phyloP scores from a whole-genome alignment of 2,888 invertebrate genomes.

The Drosophila stalkeri region DNA sequence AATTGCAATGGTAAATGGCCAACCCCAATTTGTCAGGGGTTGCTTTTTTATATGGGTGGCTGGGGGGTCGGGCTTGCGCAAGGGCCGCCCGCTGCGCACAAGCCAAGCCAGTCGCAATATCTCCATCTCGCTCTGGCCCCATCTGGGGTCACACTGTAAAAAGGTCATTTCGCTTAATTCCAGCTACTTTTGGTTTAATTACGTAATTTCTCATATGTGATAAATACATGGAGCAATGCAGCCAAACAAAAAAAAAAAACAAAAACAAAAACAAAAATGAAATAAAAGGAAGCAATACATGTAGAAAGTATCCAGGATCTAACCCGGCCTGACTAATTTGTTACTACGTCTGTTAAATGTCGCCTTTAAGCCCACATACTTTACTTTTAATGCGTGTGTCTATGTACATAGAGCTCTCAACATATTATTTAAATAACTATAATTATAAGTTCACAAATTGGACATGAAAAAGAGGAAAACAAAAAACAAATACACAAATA shows the following conservation, averaged over 20 bases:
- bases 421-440: slow-evolving; percentile 34
- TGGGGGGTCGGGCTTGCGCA: slow-evolving; percentile 56
- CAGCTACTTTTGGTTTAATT: slow-evolving; percentile 71
- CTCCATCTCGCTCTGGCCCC: slow-evolving; percentile 22
- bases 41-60: slow-evolving; percentile 27
- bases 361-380: slow-evolving; percentile 50
- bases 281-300: slow-evolving; percentile 57
- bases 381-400: slow-evolving; percentile 36
- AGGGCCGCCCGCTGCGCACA: slow-evolving; percentile 66
- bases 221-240: slow-evolving; percentile 64
- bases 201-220: slow-evolving; percentile 65
- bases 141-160: slow-evolving; percentile 40
- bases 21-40: slow-evolving; percentile 73
- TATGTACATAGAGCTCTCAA: slow-evolving; percentile 43
- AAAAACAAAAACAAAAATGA: slow-evolving; percentile 11
- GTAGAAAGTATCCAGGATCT: slow-evolving; percentile 23
- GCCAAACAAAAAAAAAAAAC: slow-evolving; percentile 9
- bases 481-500: slow-evolving; percentile 31
- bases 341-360: slow-evolving; percentile 68
- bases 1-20: slow-evolving; percentile 71
- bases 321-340: slow-evolving; percentile 56
- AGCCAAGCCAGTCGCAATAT: slow-evolving; percentile 8
- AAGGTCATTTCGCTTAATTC: slow-evolving; percentile 71
- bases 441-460: slow-evolving; percentile 47
- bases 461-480: slow-evolving; percentile 16